phyloP scores from a whole-genome alignment of 2,113 vertebrate genomes.

The Oceanites oceanicus region DNA sequence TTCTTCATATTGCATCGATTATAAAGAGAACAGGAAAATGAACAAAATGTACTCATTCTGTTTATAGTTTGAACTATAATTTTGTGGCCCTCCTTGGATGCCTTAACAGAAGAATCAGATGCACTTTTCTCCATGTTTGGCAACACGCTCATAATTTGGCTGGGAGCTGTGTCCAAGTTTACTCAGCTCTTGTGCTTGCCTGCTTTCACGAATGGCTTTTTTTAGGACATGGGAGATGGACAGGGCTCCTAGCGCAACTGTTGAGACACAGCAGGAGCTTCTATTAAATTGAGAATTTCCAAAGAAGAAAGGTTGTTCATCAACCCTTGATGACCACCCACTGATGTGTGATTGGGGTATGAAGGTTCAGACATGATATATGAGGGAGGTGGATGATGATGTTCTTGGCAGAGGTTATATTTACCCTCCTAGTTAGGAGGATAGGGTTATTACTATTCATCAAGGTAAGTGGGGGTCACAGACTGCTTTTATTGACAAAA shows the following conservation, averaged over 20 bases:
- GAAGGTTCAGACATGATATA: not conserved
- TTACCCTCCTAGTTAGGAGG: not conserved
- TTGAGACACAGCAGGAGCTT: not conserved
- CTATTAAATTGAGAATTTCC: not conserved
- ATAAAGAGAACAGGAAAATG: conserved; percentile 54
- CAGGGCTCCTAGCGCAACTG: not conserved
- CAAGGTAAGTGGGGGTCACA: not conserved
- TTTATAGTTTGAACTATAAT: conserved; percentile 68
- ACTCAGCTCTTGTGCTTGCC: conserved; percentile 14
- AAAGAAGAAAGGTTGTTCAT: not conserved
- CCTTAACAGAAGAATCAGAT: conserved; percentile 48
- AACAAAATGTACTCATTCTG: conserved; percentile 70
- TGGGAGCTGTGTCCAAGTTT: conserved; percentile 46
- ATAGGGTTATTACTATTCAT: not conserved
- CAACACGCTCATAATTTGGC: conserved; percentile 17
- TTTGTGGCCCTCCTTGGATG: conserved; percentile 67
- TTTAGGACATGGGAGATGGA: not conserved
- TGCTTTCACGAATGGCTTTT: not conserved
- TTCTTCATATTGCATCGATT: conserved; percentile 64
- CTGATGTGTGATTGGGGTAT: not conserved
- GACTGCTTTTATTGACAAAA: not conserved
- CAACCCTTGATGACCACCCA: not conserved
- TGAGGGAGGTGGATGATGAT: not conserved
- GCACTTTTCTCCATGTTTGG: conserved; percentile 59
- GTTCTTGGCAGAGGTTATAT: not conserved